These are phyloP conservation scores for Hydractinia echinata DNA, from an alignment of 30 jellyfish, hydroid and myxozoan genomes.

Conservation along the genomic window DNA sequence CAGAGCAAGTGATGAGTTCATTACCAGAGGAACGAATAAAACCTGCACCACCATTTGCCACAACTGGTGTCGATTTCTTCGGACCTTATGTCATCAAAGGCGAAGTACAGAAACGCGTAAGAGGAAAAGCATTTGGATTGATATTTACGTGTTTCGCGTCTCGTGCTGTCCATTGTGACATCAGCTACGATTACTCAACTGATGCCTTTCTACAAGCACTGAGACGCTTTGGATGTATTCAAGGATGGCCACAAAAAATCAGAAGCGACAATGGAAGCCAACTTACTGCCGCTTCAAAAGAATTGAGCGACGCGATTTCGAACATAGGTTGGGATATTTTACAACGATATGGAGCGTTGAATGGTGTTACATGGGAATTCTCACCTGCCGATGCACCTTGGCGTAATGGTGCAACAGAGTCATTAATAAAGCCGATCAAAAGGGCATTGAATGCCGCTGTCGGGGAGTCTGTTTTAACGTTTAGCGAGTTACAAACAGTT, in stretches of 20 bases:
- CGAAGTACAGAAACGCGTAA: not conserved
- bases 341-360: not conserved
- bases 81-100: slow-evolving; percentile 1
- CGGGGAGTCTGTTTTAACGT: not conserved
- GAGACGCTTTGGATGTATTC: not conserved
- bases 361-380: not conserved
- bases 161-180: not conserved
- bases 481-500: not conserved
- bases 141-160: not conserved
- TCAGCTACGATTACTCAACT: not conserved
- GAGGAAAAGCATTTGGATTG: slow-evolving; percentile 1
- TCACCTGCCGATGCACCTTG: slow-evolving; percentile 8
- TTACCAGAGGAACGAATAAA: not conserved
- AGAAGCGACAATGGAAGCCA: not conserved
- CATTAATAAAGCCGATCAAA: not conserved
- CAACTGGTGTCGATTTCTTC: not conserved
- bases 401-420: not conserved
- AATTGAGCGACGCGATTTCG: not conserved
- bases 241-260: slow-evolving; percentile 5
- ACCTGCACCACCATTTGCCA: slow-evolving; percentile 10
- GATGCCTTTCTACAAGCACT: not conserved
- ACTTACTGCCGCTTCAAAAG: slow-evolving; percentile 4
- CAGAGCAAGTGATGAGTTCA: slow-evolving; percentile 1
- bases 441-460: not conserved
- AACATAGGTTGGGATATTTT: not conserved